These are phyloP conservation scores for Erebia aethiops DNA, from an alignment of 2,888 invertebrate species.

Conservation along the genomic window DNA sequence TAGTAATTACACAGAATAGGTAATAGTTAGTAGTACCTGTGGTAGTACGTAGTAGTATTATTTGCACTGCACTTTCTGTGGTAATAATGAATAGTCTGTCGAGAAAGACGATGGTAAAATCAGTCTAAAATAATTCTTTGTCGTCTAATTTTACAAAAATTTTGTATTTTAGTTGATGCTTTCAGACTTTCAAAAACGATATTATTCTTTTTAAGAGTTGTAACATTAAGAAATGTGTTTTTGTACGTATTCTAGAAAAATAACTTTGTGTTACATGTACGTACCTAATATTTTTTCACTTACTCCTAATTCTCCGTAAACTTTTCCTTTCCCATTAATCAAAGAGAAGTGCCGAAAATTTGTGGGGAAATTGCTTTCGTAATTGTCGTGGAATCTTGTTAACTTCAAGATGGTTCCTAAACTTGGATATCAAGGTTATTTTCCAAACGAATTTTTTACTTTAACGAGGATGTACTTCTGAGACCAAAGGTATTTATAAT, in stretches of 20 bases:
- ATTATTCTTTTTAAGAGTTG: neutral
- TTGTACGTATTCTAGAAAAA: neutral
- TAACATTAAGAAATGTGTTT: too few species aligned
- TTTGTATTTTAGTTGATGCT: too few species aligned
- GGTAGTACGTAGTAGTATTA: too few species aligned
- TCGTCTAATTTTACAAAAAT: too few species aligned
- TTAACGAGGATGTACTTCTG: too few species aligned
- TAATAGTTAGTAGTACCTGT: too few species aligned
- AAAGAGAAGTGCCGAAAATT: conserved; percentile 43
- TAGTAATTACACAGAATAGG: too few species aligned
- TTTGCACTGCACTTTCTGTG: too few species aligned
- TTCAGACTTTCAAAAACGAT: neutral
- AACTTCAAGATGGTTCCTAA: conserved; percentile 25
- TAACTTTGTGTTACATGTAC: conserved; percentile 24
- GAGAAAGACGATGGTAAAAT: too few species aligned
- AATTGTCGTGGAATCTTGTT: conserved; percentile 41
- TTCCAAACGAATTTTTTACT: neutral
- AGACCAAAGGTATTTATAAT: too few species aligned
- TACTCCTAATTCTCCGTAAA: conserved; percentile 41
- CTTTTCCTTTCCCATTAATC: conserved; percentile 44
- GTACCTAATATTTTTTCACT: conserved; percentile 42
- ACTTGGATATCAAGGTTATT: conserved; percentile 3
- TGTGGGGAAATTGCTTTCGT: conserved; percentile 44
- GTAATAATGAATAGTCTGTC: too few species aligned
- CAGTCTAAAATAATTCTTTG: too few species aligned